These are phyloP conservation scores for Psilopogon haemacephalus DNA, from an alignment of 2,113 vertebrate genomes.

Conservation along the genomic window DNA sequence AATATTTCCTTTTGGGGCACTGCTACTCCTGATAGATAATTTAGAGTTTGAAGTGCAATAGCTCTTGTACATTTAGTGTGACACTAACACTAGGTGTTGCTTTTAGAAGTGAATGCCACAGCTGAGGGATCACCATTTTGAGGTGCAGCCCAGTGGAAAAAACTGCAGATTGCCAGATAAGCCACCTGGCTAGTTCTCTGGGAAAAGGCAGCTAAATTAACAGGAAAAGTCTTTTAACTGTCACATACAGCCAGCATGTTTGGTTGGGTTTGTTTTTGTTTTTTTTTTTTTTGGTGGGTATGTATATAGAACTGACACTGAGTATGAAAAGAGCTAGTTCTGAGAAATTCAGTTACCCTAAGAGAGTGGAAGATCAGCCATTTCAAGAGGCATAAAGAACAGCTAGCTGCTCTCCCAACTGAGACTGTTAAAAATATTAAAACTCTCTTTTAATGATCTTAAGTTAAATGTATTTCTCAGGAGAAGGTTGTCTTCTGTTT, in stretches of 20 bases:
- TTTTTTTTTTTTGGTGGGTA: neutral
- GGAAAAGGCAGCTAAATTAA: neutral
- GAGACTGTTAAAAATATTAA: neutral
- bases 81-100: accelerated
- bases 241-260: neutral
- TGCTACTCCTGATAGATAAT: neutral
- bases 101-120: neutral
- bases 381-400: neutral
- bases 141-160: neutral
- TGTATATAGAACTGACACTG: neutral
- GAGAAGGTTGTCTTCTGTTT: neutral
- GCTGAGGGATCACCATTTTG: neutral
- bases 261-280: neutral
- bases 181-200: neutral
- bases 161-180: neutral
- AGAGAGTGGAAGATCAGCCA: neutral
- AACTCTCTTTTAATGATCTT: neutral
- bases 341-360: neutral
- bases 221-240: neutral
- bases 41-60: neutral
- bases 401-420: neutral
- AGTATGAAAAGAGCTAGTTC: neutral
- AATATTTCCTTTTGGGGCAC: neutral
- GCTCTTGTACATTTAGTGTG: neutral
- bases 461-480: neutral